Conservation (phyloP, 2,113 vertebrate genomes). For the Colaptes auratus region DNA sequence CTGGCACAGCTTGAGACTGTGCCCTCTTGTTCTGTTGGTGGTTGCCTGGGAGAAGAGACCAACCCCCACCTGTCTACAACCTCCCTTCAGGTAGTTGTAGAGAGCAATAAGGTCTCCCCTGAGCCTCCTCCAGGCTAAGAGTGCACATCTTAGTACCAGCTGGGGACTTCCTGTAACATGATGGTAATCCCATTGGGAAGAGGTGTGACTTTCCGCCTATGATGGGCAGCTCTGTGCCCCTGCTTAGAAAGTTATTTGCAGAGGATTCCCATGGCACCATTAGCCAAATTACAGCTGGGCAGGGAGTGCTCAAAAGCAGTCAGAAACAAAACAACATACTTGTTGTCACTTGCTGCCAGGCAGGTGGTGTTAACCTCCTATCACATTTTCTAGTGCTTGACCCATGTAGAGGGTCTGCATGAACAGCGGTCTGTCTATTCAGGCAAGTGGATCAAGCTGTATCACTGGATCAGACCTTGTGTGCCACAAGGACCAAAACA, state of each 20-base stretch:
- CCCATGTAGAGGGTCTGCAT: neutral
- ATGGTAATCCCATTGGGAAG: neutral
- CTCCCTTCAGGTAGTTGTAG: too few relatives aligned
- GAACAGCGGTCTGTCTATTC: neutral
- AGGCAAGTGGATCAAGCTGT: neutral
- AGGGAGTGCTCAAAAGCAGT: neutral
- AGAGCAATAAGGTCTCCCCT: too few relatives aligned
- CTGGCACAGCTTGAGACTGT: too few relatives aligned
- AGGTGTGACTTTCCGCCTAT: neutral
- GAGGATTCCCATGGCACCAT: neutral
- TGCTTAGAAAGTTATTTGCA: neutral
- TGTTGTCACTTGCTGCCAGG: neutral
- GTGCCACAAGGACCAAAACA: neutral
- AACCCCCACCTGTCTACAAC: too few relatives aligned
- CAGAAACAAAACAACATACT: neutral
- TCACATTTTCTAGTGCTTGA: neutral
- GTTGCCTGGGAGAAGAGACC: too few relatives aligned
- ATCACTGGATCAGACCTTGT: neutral
- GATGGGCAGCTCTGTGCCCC: neutral
- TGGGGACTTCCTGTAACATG: fast-evolving
- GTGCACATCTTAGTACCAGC: neutral
- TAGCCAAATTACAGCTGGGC: neutral
- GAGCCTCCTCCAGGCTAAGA: neutral
- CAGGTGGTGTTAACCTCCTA: neutral
- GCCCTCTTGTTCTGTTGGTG: too few relatives aligned